These are phyloP conservation scores for Sceloporus tristichus DNA, from an alignment of 2,113 vertebrate genomes.

Conservation along the genomic window DNA sequence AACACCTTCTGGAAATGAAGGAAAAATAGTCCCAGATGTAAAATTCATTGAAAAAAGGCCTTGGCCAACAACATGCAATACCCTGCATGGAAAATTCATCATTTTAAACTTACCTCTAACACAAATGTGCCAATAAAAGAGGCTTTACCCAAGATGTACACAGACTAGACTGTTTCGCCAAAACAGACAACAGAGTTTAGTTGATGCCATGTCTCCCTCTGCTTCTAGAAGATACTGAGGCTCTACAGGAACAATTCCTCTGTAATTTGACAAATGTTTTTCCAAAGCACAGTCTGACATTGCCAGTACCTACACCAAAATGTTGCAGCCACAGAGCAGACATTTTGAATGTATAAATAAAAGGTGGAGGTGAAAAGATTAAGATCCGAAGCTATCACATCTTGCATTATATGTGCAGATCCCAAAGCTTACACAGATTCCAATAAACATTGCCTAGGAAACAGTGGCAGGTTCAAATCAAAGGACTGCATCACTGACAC, in stretches of 20 bases:
- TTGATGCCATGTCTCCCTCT: background rate
- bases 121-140: background rate
- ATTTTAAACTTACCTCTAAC: background rate
- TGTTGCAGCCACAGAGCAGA: background rate
- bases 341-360: constrained; percentile 24
- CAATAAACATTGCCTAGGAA: background rate
- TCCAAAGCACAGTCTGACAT: rapidly evolving
- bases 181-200: background rate
- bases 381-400: constrained; percentile 26
- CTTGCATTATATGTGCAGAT: background rate
- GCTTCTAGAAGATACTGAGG: background rate
- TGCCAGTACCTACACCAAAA: background rate
- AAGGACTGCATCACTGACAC: too few species aligned
- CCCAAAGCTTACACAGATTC: background rate
- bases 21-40: background rate
- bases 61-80: background rate
- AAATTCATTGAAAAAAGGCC: background rate
- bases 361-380: background rate
- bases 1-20: background rate
- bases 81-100: background rate
- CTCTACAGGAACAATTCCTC: background rate
- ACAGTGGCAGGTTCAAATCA: too few species aligned
- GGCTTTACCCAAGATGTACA: background rate
- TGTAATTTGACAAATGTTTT: background rate
- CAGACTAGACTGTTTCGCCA: background rate